Base-by-base conservation (phyloP, 1,140 invertebrate species). In the Trichonephila inaurata region DNA sequence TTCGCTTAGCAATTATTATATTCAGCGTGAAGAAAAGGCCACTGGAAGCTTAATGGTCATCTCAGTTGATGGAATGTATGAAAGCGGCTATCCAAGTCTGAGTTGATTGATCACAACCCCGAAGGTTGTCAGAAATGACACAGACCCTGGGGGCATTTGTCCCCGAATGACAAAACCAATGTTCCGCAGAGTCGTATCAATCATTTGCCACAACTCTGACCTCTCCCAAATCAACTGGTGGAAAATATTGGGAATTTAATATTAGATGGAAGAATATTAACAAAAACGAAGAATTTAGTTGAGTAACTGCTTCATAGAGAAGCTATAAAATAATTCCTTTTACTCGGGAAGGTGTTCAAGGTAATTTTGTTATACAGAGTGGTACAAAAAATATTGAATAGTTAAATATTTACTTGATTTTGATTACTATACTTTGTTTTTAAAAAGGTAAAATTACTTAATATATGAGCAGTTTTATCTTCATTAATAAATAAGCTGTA, bases 121-220 rank as follows among this genome's bases (percentile, higher is more conserved):
- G 62, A 33, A 62, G 89, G 89, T 82, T 91, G 89, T 91, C 89
- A 91, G 72, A 82, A 82, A 91, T 91, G 89, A 91, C 89, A 91
- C 44, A 82, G 88, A 44, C 89, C 77, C 89, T 91, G 19, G 40
- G 60, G 89, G 77, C 77, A 83, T 91, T 91, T 91, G 89, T 91
- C 88, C 77, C 89, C 40, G 28, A 89, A 89, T 72, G 87, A 89
- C 87, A 89, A 89, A 62, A 81, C 89, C 89, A 91, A 91, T 91
- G 89, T 91, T 82, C 89, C 58, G 77, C 72, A 89, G 69, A 44
- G 66, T 69, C 88, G n/a, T 18, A 89, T 89, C 88, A 60, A 89
- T 89, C 88, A 89, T 89, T 89, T 89, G 33, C 24, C 19, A 19
- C 33, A 69, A 89, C 88, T 89, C 72, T 89, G 66, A 89, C 69